phyloP scores from a whole-genome alignment of 2,888 invertebrate species.

The Eristalis arbustorum region DNA sequence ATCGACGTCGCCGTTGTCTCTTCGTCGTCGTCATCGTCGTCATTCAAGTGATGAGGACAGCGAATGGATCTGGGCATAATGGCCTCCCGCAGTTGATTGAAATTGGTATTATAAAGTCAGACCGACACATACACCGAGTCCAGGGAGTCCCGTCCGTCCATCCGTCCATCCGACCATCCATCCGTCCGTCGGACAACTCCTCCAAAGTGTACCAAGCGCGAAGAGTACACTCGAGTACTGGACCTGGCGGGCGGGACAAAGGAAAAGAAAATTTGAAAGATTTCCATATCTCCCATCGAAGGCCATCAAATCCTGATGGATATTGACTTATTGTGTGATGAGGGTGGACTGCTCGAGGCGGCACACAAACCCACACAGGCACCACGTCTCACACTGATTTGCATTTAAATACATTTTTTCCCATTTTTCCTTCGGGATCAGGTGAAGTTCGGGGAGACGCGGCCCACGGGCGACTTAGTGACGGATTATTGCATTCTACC shows the following conservation, averaged over 20 bases:
- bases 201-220: slow-evolving; percentile 25
- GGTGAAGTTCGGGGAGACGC: neutral
- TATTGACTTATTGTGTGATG: slow-evolving; percentile 65
- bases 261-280: slow-evolving; percentile 39
- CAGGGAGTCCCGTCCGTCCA: slow-evolving; percentile 14
- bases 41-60: slow-evolving; percentile 58
- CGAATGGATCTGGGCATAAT: slow-evolving; percentile 62
- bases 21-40: slow-evolving; percentile 12
- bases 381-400: slow-evolving; percentile 29
- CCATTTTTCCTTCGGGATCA: neutral
- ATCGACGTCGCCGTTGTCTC: slow-evolving; percentile 20
- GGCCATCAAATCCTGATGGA: slow-evolving; percentile 62
- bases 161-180: no score
- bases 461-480: slow-evolving; percentile 33
- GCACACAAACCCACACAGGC: no score
- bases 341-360: slow-evolving; percentile 49
- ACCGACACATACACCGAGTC: slow-evolving; percentile 18
- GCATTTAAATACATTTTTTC: slow-evolving; percentile 55
- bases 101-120: slow-evolving; percentile 67
- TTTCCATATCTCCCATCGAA: slow-evolving; percentile 60
- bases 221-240: slow-evolving; percentile 19
- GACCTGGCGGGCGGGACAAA: slow-evolving; percentile 4
- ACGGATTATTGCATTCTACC: slow-evolving; percentile 50
- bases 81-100: slow-evolving; percentile 63
- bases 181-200: slow-evolving; percentile 4